Conservation (phyloP, 2,797 vertebrate genomes). For the Micrastur ruficollis region DNA sequence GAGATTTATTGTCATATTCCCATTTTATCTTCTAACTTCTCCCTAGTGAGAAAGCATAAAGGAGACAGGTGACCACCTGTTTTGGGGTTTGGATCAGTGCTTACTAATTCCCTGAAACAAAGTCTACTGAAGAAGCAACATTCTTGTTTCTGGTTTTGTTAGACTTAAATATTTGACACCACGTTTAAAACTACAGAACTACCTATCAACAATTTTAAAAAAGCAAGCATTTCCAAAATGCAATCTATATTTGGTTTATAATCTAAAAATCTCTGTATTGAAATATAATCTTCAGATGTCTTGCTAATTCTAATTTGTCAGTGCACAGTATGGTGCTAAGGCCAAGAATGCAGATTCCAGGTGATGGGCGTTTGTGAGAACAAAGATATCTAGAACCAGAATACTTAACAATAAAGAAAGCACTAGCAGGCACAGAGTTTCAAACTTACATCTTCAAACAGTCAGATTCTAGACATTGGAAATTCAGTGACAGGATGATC, state of each 20-base stretch:
- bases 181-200: background rate
- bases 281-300: background rate
- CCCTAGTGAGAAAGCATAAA: background rate
- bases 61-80: background rate
- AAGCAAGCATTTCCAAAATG: background rate
- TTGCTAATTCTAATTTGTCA: background rate
- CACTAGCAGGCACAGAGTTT: background rate
- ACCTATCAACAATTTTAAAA: background rate
- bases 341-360: background rate
- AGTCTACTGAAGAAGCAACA: background rate
- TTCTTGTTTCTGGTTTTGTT: background rate
- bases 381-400: background rate
- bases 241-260: background rate
- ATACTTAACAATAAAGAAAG: background rate
- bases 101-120: background rate
- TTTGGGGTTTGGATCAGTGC: background rate
- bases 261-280: background rate
- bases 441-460: background rate
- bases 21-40: background rate
- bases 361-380: background rate
- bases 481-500: background rate
- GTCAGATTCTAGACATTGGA: background rate
- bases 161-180: background rate
- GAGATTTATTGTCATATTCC: background rate
- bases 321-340: background rate